These are phyloP conservation scores for Huso huso DNA, from an alignment of 2,797 vertebrate species.

Conservation along the genomic window DNA sequence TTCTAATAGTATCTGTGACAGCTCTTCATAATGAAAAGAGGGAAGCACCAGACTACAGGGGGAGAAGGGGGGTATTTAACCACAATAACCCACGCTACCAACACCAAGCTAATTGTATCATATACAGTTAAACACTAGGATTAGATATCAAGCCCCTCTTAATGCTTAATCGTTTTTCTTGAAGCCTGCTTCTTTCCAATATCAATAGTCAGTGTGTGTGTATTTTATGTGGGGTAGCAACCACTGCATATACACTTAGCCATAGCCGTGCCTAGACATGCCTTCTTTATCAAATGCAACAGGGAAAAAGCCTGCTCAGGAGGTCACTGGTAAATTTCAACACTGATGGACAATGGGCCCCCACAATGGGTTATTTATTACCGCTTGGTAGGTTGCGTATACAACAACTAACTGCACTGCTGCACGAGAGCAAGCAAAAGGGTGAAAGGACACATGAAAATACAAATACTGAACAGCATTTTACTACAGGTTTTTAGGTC, in stretches of 20 bases:
- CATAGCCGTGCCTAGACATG: background rate
- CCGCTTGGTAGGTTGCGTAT: background rate
- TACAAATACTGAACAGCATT: too few species aligned
- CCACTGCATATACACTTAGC: too few species aligned
- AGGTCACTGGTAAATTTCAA: background rate
- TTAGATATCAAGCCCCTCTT: background rate
- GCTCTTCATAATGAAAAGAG: background rate
- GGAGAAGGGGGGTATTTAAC: background rate
- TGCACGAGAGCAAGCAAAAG: too few species aligned
- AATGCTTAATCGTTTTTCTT: background rate
- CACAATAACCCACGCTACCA: constrained; percentile 19
- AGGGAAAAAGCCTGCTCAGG: background rate
- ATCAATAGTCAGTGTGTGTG: background rate
- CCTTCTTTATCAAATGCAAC: background rate
- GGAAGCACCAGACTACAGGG: background rate
- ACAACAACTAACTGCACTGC: background rate
- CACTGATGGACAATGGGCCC: background rate
- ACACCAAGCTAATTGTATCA: constrained; percentile 18
- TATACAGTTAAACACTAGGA: constrained; percentile 20
- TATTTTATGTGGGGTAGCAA: too few species aligned
- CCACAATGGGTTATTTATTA: background rate
- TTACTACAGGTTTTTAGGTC: too few species aligned
- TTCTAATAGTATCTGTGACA: too few species aligned
- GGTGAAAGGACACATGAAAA: too few species aligned
- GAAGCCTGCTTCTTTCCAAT: background rate